Base-by-base conservation (phyloP, 1,140 invertebrate species). In the Danaus melanippus region DNA sequence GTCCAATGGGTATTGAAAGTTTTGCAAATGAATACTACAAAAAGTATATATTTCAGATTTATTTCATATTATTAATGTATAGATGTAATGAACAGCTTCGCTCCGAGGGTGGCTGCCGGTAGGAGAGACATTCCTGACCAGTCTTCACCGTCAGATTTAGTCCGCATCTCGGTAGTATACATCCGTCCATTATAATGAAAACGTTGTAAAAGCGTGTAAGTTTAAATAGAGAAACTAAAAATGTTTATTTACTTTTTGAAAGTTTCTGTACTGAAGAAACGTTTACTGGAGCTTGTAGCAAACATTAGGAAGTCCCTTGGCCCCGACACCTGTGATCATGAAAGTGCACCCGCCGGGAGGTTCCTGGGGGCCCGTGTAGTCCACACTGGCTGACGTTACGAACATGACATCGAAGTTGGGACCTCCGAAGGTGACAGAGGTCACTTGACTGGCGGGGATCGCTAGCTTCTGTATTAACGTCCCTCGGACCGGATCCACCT, bases 361-460 rank as follows among this genome's bases (percentile, higher is more conserved):
- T 50, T 88, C 72, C 12, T 89, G 85, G 59, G 92, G 87, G 9
- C 87, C 84, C 0, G 40, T 45, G 1, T 79, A 85, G 7, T 71
- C 64, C 50, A 84, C 60, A 4, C 64, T 81, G 0, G 91, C 91
- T 0, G 91, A 90, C 0, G 95, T 96, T 1, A 95, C 93, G 69
- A 91, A 96, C 0, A 96, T 77, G 49, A 92, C 90, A 66, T 95
- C 92, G 32, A 93, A 79, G 66, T 94, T 89, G 0, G 90, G 88
- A 8, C 95, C 95, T 10, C 95, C 95, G 71, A 94, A 97, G 45
- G 92, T 91, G 0, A 90, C 91, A 0, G 94, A 95, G 0, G 95
- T 96, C 1, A 95, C 90, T 67, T 93, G 90, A 48, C 84, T 78
- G 2, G 91, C 91, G 8, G 94, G 94, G 17, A 95, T 86, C 0